Base-by-base conservation (phyloP, 2,113 vertebrate genomes). In the Sarotherodon lohbergeri region DNA sequence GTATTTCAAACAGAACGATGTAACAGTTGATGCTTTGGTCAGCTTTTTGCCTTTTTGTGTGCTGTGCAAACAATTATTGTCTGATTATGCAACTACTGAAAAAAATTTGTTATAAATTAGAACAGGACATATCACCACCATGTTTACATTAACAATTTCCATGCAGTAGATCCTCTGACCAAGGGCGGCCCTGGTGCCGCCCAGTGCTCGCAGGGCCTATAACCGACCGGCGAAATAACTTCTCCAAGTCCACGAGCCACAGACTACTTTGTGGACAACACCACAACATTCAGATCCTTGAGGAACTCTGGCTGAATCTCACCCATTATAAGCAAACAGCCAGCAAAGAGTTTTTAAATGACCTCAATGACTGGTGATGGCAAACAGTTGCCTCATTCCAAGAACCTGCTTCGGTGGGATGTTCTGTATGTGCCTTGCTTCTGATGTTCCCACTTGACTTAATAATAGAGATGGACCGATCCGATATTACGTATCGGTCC, bases 91-190 rank as follows among this genome's bases (percentile, higher is more conserved):
- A 0, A 63, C 59, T 36, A 63, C 32, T 36, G 17, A 11, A 63
- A 63, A 63, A 63, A 10, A 9, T 34, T 61, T 0, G 57, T 34
- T 16, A 1, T 59, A 59, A 7, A 29, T 59, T 32, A 61, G 14
- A 61, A 0, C 57, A 61, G 14, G 27, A 61, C 14, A 61, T 32
- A 32, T 61, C 0, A 0, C 57, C 27, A 32, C 14, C 57, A 32
- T 17, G 27, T 61, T 61, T 0, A 32, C 27, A 32, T 61, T 1
- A 32, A 27, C 0, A 2, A 17, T 61, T 61, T 1, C 27, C 5
- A 29, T 57, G 24, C 24, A 57, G 56, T 3, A 16, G 24, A 32
- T 14, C 57, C 57, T 9, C 13, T 32, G 57, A 32, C 8, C 14
- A 32, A 32, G 57, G 14, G 29, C 5, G 14, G 14, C 29, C 3